phyloP scores from a whole-genome alignment of 1,140 invertebrate species.

The Neoseiulus cucumeris region DNA sequence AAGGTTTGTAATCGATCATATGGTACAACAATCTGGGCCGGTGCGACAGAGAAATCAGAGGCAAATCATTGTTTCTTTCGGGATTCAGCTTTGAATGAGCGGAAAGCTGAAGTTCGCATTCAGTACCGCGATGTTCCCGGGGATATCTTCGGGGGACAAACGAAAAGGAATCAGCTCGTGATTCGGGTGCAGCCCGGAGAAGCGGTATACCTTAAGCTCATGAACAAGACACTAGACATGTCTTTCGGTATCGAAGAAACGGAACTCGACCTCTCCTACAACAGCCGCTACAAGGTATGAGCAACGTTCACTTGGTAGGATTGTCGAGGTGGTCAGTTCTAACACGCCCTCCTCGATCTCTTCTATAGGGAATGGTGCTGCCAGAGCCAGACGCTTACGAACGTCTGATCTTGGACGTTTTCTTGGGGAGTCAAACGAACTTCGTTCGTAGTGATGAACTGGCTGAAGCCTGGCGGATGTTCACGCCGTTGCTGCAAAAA shows the following conservation, averaged over 20 bases:
- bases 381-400: slow-evolving; percentile 49
- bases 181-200: slow-evolving; percentile 37
- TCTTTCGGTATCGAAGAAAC: slow-evolving; percentile 32
- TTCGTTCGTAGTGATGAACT: slow-evolving; percentile 36
- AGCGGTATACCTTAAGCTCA: slow-evolving; percentile 37
- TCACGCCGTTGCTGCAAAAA: slow-evolving; percentile 31
- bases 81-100: slow-evolving; percentile 33
- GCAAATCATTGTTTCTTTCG: neutral
- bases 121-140: slow-evolving; percentile 34
- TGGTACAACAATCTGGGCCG: too few relatives aligned
- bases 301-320: neutral
- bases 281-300: slow-evolving; percentile 29
- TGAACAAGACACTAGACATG: slow-evolving; percentile 36
- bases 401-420: slow-evolving; percentile 26
- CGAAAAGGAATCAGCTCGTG: slow-evolving; percentile 35
- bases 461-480: slow-evolving; percentile 33
- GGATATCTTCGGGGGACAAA: slow-evolving; percentile 31
- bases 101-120: slow-evolving; percentile 36
- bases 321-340: neutral
- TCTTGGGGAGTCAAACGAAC: slow-evolving; percentile 28
- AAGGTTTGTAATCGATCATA: slow-evolving; percentile 31
- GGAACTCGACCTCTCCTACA: slow-evolving; percentile 35
- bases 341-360: too few relatives aligned
- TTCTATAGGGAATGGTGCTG: slow-evolving; percentile 47
- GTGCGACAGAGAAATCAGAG: too few relatives aligned